A percentile compares a stretch with the other conserved stretches of the same genome.
Evolutionary conservation across 2,113 vertebrate genomes (phyloP).

Genomic region (Sphaerodactylus townsendi): DNA sequence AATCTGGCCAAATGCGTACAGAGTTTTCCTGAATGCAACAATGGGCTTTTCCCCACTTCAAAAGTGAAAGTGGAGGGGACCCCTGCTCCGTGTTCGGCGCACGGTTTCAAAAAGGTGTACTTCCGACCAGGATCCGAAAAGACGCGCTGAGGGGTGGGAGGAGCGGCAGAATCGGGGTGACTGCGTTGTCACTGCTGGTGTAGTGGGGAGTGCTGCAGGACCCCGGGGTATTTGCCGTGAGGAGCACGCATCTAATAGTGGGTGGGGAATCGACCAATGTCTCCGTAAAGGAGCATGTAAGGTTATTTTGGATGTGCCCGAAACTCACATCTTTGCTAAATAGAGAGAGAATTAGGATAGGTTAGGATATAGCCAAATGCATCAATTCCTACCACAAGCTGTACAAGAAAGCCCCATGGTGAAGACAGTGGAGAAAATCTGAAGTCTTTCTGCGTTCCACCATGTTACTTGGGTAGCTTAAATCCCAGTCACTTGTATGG

Average conservation of each 20-base stretch:
- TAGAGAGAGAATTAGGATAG: neutral
- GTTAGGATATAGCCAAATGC: neutral
- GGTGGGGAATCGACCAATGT: too few species aligned
- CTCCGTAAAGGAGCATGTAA: neutral
- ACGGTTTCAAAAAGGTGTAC: too few species aligned
- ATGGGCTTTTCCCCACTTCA: too few species aligned
- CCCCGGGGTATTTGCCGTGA: too few species aligned
- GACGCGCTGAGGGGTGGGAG: too few species aligned
- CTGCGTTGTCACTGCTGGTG: too few species aligned
- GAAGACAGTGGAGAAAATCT: neutral
- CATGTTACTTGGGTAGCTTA: neutral
- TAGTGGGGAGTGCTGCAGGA: too few species aligned
- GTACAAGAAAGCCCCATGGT: neutral
- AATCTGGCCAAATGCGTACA: neutral
- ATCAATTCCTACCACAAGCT: neutral
- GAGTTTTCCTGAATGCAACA: neutral
- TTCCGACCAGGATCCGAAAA: too few species aligned
- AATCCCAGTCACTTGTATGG: neutral
- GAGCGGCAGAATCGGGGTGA: too few species aligned
- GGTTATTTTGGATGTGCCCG: neutral
- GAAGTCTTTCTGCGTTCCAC: neutral
- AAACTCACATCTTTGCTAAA: neutral
- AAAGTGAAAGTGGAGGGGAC: too few species aligned
- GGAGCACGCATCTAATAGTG: too few species aligned
- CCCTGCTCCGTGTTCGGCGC: too few species aligned